These are phyloP conservation scores for Micromussa lordhowensis DNA, from an alignment of 92 coral and sea anemone species.

Conservation along the genomic window DNA sequence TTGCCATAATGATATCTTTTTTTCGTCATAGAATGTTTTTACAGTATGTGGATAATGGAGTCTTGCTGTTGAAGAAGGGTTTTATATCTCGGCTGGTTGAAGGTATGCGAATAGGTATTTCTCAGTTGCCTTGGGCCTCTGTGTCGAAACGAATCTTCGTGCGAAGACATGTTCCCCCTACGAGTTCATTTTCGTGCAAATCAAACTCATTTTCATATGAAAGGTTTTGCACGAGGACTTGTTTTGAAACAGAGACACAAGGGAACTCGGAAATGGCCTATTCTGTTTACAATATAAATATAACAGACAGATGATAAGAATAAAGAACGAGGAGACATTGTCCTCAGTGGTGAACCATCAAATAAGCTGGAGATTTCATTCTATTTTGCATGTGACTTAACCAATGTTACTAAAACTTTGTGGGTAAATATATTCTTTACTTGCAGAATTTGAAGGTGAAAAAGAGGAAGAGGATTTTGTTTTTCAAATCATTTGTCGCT, in stretches of 20 bases:
- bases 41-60: slow-evolving; percentile 90
- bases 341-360: background rate
- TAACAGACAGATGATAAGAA: background rate
- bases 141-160: too few species aligned
- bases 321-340: background rate
- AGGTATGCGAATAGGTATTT: slow-evolving; percentile 72
- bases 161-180: too few species aligned
- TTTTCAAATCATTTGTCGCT: slow-evolving; percentile 80
- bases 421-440: background rate
- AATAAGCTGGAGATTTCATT: too few species aligned
- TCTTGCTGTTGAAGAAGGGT: slow-evolving; percentile 75
- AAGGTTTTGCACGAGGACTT: too few species aligned
- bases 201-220: too few species aligned
- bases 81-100: slow-evolving; percentile 89
- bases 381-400: background rate
- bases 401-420: too few species aligned
- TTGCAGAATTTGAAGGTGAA: slow-evolving; percentile 82
- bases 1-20: background rate
- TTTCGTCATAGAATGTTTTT: slow-evolving; percentile 78
- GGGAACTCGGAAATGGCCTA: too few species aligned
- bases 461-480: slow-evolving; percentile 67
- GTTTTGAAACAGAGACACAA: too few species aligned
- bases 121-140: too few species aligned
- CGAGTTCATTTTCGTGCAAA: too few species aligned
- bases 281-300: background rate